Base-by-base conservation (phyloP, 2,113 vertebrate genomes). In the Sceloporus tristichus region DNA sequence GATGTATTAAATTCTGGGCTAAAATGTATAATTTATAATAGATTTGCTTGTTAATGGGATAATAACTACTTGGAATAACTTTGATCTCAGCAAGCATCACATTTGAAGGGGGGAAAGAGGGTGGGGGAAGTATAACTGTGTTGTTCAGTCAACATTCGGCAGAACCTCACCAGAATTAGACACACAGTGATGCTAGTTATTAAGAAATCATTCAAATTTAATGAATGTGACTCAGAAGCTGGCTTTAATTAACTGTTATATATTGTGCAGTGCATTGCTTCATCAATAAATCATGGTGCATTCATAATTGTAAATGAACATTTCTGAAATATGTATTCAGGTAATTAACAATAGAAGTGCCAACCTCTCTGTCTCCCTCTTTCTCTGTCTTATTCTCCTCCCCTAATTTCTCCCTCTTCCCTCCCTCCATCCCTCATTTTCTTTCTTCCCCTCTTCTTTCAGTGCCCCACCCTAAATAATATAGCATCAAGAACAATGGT, bases 251-350 rank as follows among this genome's bases (percentile, higher is more conserved):
- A 93, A 79, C 86, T 89, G 16, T 27, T 93, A 76, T 79, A 90
- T 93, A 92, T 90, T 94, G 68, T 66, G 84, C 86, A 88, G 91
- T 93, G 88, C 73, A 89, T 88, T 93, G n/a, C 87, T 89, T 94
- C 93, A 92, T 92, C 90, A 95, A 95, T 92, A 95, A 94, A 93
- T 93, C 87, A 70, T 89, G 92, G 89, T 93, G 73, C 90, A 84
- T 91, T 92, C 80, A 38, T 38, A 92, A 74, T 81, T 91, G 2
- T 80, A 87, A 95, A 87, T n/a, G 87, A 91, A 89, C 38, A 79
- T 91, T 90, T 93, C 82, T 93, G 89, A 93, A 93, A 91, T 85
- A 73, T 62, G 25, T 91, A 88, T 87, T 90, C 86, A 88, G 86
- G 89, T 92, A 90, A 94, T 93, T 95, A 96, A 92, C 87, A 91